Evolutionary conservation across 2,797 vertebrate genomes (phyloP), one percentile per base, ranked within the genome.

Genomic region (Sebastes taczanowskii): DNA sequence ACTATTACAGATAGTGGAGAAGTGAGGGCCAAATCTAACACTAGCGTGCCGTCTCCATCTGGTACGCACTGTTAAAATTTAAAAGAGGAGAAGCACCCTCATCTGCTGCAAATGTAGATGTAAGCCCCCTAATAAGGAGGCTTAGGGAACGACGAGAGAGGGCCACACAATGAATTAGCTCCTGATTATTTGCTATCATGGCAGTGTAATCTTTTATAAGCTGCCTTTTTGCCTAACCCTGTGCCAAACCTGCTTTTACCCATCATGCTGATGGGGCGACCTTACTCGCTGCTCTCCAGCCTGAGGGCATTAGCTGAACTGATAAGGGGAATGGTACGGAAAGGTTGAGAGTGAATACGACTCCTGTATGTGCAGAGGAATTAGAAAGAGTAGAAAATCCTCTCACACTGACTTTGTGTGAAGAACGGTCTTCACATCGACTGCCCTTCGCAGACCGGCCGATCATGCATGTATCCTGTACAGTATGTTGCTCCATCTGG

Each of bases 61-160:
- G 53, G 71, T 65, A 67, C 75, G 74, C 74, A 35, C 80, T 91
- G 88, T 92, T 88, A 78, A 82, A 92, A 86, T 90, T 80, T 82
- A 81, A 88, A 81, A 85, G 81, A 83, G 69, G 83, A 87, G 75
- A 80, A 70, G 69, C 64, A 67, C 82, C 81, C 88, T 94, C 91
- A 91, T 95, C 92, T 91, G 88, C 74, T 82, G 80, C 87, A 91
- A 92, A 93, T 95, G 91, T 87, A 94, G 90, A 92, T 90, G 85
- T 95, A 95, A 95, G 92, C 93, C 87, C 88, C 78, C 86, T 95
- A 95, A 95, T 95, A 94, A 92, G 88, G 79, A 89, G 93, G 93
- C 94, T 96, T 95, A 95, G 86, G 77, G 71, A 78, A 82, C 60
- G 78, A 92, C 89, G 91, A 86, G 84, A 92, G 85, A 85, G 84